Evolutionary conservation across 2,888 invertebrate genomes (phyloP).

Genomic region (Leucophora obtusa): DNA sequence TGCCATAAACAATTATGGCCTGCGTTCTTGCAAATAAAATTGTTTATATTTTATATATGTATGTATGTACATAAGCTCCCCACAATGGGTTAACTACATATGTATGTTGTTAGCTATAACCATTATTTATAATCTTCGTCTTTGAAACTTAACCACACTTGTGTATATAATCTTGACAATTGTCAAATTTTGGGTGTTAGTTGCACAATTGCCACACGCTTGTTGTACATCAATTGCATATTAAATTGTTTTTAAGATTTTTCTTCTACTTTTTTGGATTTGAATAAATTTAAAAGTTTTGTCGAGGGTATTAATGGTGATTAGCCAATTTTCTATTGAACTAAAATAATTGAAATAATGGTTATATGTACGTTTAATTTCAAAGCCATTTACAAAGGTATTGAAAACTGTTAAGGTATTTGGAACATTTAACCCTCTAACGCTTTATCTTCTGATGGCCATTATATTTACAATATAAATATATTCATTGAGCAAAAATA

Average conservation of each 20-base stretch:
- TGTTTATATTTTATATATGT: too few relatives aligned
- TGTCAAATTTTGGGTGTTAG: constrained; percentile 13
- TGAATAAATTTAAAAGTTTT: neutral
- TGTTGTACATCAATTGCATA: constrained; percentile 38
- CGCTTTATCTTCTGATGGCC: too few relatives aligned
- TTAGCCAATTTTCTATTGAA: constrained; percentile 38
- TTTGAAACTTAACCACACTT: constrained; percentile 2
- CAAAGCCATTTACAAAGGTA: constrained; percentile 24
- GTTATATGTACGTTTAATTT: constrained; percentile 30
- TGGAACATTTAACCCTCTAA: neutral
- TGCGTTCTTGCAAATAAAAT: too few relatives aligned
- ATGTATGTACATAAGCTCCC: too few relatives aligned
- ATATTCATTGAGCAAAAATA: too few relatives aligned
- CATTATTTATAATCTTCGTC: neutral
- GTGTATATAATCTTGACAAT: neutral
- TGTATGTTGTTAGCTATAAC: neutral
- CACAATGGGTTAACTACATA: neutral
- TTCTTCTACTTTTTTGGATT: neutral
- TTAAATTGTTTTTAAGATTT: constrained; percentile 25
- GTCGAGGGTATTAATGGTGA: constrained; percentile 6
- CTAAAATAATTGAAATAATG: constrained; percentile 1
- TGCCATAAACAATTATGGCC: too few relatives aligned
- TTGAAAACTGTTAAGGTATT: neutral
- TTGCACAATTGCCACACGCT: constrained; percentile 55
- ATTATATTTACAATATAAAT: too few relatives aligned